phyloP scores from a whole-genome alignment of 2,113 vertebrate species.

The Spea bombifrons region DNA sequence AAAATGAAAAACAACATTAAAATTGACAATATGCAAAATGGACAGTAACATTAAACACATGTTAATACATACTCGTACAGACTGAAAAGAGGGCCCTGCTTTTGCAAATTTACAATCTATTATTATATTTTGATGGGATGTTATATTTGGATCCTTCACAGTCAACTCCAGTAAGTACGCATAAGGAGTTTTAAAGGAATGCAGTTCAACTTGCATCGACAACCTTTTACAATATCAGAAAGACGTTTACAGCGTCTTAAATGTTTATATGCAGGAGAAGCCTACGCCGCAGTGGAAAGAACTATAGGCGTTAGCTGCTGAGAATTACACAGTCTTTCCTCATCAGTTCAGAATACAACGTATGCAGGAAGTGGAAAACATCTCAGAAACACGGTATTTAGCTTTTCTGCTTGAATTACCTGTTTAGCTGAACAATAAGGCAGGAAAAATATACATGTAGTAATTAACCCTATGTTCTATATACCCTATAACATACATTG shows the following conservation, averaged over 20 bases:
- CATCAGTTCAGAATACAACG: no score
- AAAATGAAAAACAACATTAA: no score
- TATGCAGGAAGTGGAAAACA: constrained; percentile 13
- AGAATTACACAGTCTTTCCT: not conserved
- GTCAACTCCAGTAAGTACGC: not conserved
- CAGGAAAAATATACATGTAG: no score
- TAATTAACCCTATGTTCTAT: no score
- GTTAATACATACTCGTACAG: no score
- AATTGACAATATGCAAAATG: no score
- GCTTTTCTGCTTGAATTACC: not conserved
- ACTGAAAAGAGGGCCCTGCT: no score
- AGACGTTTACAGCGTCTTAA: not conserved
- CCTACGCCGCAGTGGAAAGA: not conserved
- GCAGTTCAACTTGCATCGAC: constrained; percentile 17
- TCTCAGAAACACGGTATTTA: not conserved
- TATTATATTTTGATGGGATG: not conserved
- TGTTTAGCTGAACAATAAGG: not conserved
- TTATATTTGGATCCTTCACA: constrained; percentile 10
- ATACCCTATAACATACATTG: no score
- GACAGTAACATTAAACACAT: no score
- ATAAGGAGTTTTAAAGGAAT: constrained; percentile 19
- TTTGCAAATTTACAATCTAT: no score
- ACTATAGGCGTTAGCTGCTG: not conserved
- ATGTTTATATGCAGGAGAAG: constrained; percentile 5
- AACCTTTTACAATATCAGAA: not conserved